Conservation (phyloP, 2,797 vertebrate species). For the Enteromius unitaeniatus region DNA sequence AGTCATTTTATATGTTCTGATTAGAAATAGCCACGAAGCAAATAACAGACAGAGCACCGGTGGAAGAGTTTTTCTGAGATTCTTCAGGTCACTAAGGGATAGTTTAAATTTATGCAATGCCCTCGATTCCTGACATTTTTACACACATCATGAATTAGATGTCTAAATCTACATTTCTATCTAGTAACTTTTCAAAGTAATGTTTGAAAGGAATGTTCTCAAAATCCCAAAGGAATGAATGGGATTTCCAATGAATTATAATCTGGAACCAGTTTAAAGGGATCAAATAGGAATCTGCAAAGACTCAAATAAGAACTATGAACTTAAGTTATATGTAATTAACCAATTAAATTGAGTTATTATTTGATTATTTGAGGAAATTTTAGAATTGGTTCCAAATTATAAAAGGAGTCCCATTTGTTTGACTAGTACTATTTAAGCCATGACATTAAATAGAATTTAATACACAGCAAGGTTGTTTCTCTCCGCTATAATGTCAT, state of each 20-base stretch:
- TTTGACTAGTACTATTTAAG: neutral
- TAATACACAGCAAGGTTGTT: slow-evolving; percentile 3
- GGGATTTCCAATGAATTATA: neutral
- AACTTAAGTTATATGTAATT: neutral
- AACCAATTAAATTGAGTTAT: neutral
- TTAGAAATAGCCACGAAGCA: slow-evolving; percentile 6
- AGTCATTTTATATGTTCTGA: slow-evolving; percentile 17
- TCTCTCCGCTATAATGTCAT: slow-evolving; percentile 4
- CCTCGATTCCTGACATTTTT: neutral
- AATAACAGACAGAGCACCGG: neutral
- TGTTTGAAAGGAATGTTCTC: neutral
- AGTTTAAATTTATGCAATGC: neutral
- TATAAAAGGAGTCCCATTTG: neutral
- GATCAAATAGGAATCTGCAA: neutral
- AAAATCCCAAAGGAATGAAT: neutral
- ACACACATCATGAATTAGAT: neutral
- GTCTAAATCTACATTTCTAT: neutral
- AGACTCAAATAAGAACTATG: neutral
- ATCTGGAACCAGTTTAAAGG: neutral
- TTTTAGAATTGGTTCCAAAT: neutral
- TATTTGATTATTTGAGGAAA: neutral
- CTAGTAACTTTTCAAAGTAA: neutral
- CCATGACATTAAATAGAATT: slow-evolving; percentile 1
- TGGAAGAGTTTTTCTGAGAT: neutral
- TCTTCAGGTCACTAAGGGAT: neutral